Base-by-base conservation (phyloP, 2,888 invertebrate genomes). In the Troglohyphantes excavatus region DNA sequence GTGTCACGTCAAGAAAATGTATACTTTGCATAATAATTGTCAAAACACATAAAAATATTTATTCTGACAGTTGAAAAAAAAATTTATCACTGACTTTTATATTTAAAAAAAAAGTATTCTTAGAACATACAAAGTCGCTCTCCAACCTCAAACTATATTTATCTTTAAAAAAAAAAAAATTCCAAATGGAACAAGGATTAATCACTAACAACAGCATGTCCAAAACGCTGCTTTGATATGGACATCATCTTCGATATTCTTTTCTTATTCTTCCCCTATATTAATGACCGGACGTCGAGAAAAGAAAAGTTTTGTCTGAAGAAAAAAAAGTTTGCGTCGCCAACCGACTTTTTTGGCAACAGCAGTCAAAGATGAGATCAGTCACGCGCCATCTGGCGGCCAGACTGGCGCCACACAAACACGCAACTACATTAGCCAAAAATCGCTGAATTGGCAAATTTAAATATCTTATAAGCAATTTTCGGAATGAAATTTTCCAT, bases 341-440 rank as follows among this genome's bases (percentile, higher is more conserved):
- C 88, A 75, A 53, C 68, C 65, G 88, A 88, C 82, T 68, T 88
- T 83, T 88, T 88, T 88, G 68, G 78, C 86, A 78, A 67, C 75
- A 27, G 21, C 39, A 63, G 43, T 63, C 33, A 46, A 65, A 75
- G 70, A 78, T 78, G 68, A 82, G 75, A 88, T 88, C 88, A 88
- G 88, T 75, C 88, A 82, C 88, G 82, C 89, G 89, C 89, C 89
- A 89, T 89, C 89, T 89, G 89, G 76, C 59, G 89, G 82, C 76
- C 89, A 78, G 78, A 76, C 78, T 78, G 89, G 89, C 89, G 89
- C 89, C 89, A 21, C 21, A 19, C 39, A 65, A 46, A 53, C 27
- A 29, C 39, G 13, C 39, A 39, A 13, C 39, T 13, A 39, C 13
- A 39, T 39, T 39, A 11, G 39, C 9, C 39, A 39, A 39, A 39